phyloP scores from a whole-genome alignment of 2,888 invertebrate species.

The Ferdinandea cuprea region DNA sequence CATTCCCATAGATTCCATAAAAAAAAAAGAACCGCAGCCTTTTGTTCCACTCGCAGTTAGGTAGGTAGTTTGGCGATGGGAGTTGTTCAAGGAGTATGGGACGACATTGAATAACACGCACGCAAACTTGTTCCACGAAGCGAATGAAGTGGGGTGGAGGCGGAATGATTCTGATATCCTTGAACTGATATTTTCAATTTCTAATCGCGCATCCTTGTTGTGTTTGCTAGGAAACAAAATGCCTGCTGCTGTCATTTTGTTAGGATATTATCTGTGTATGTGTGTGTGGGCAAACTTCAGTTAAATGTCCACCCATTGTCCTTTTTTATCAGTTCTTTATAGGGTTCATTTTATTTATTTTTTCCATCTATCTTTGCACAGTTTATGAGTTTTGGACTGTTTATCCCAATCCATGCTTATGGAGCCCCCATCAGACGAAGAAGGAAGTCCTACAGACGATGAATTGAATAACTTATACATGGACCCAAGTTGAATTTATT shows the following conservation, averaged over 20 bases:
- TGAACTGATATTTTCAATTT: slow-evolving; percentile 55
- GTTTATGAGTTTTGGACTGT: background rate
- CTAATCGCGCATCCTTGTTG: slow-evolving; percentile 63
- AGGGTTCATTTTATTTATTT: slow-evolving; percentile 6
- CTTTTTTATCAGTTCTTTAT: slow-evolving; percentile 65
- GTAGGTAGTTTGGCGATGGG: slow-evolving; percentile 23
- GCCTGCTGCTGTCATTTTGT: slow-evolving; percentile 40
- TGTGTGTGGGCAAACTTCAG: slow-evolving; percentile 35
- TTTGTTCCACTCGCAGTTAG: no score
- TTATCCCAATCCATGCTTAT: slow-evolving; percentile 2
- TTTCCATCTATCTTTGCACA: background rate
- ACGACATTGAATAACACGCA: background rate
- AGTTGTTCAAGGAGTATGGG: slow-evolving; percentile 5
- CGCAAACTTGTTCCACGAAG: no score
- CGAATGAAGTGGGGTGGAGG: background rate
- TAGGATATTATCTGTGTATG: slow-evolving; percentile 24
- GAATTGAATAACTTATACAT: no score
- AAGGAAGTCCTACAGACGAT: no score
- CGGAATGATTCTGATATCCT: slow-evolving; percentile 41
- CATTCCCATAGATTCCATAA: slow-evolving; percentile 66
- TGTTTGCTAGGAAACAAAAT: slow-evolving; percentile 26
- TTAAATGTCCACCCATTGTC: slow-evolving; percentile 64
- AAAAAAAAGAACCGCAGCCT: slow-evolving; percentile 32
- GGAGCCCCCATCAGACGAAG: no score
- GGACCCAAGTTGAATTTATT: no score